Base-by-base conservation (phyloP, 2,113 vertebrate species). In the Clinocottus analis region DNA sequence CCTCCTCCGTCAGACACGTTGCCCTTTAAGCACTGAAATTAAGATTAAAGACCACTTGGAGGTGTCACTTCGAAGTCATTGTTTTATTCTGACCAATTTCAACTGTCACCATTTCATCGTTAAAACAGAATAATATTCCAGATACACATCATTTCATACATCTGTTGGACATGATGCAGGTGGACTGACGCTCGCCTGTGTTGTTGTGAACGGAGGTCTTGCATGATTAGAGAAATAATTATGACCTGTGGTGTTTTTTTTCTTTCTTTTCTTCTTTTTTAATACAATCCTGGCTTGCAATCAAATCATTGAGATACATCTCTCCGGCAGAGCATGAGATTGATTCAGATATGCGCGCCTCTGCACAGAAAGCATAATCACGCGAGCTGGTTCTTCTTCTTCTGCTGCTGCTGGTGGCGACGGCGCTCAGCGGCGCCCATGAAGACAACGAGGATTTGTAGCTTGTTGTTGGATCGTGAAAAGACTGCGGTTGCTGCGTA, bases 291-390 rank as follows among this genome's bases (percentile, higher is more conserved):
- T 51, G 70, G 66, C 76, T 81, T 59, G 5, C 72, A 93, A 88
- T 92, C 82, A 87, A 89, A 94, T 90, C 86, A 92, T 72, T 61
- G 79, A 77, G 69, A 80, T 83, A 89, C 82, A 86, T 84, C 41
- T 91, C 75, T 83, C 83, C 83, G 87, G 80, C 85, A 76, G 86
- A 93, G 89, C 85, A 72, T 77, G 82, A 92, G 88, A 94, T 92
- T 92, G 89, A 93, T 90, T 92, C 77, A 27, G 82, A 93, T 87
- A 69, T n/a, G 14, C 61, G 65, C 58, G 39, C 75, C 45, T 82
- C 77, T 80, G 85, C 76, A 75, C 39, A 65, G 85, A 92, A 92
- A 88, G 77, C 79, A 70, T 84, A 90, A 92, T 92, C 67, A 67
- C 69, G 71, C 4, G 3, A 61, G 73, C 72, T 82, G 73, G 80